Evolutionary conservation across 2,888 invertebrate species (phyloP).

Genomic region (Ernsta delagoae): DNA sequence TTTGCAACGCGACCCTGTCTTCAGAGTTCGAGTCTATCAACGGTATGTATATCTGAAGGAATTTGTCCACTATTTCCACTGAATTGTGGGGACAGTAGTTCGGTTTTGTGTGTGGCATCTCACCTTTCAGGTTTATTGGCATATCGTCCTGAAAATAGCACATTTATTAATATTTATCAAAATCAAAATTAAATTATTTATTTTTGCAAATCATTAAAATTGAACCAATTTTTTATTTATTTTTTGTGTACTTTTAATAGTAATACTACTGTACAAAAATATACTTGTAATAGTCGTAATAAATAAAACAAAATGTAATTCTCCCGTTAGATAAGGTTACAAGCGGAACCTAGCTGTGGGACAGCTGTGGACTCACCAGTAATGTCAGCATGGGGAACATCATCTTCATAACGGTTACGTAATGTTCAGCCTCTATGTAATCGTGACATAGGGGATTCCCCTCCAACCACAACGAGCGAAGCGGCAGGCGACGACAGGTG

Average conservation of each 20-base stretch:
- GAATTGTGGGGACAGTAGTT: slow-evolving; percentile 82
- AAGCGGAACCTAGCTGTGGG: no score
- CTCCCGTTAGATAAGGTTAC: no score
- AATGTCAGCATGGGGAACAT: slow-evolving; percentile 80
- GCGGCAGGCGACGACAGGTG: slow-evolving; percentile 59
- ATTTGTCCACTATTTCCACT: slow-evolving; percentile 82
- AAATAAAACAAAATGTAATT: no score
- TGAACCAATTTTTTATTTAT: no score
- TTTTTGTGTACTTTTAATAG: no score
- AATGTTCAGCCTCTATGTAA: slow-evolving; percentile 84
- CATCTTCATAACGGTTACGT: slow-evolving; percentile 81
- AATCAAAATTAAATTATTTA: no score
- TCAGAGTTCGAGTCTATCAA: slow-evolving; percentile 83
- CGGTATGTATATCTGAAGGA: slow-evolving; percentile 87
- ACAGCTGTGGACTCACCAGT: no score
- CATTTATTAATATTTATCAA: no score
- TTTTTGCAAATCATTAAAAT: no score
- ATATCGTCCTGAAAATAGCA: slow-evolving; percentile 81
- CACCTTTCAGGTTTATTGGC: slow-evolving; percentile 53
- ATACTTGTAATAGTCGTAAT: no score
- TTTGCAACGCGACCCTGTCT: slow-evolving; percentile 79
- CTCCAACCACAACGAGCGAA: slow-evolving; percentile 85
- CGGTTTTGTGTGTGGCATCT: slow-evolving; percentile 70
- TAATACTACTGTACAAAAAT: no score
- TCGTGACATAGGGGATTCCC: slow-evolving; percentile 89